These are phyloP conservation scores for Halcyon malimbica DNA, from an alignment of 2,113 vertebrate genomes.

Conservation along the genomic window DNA sequence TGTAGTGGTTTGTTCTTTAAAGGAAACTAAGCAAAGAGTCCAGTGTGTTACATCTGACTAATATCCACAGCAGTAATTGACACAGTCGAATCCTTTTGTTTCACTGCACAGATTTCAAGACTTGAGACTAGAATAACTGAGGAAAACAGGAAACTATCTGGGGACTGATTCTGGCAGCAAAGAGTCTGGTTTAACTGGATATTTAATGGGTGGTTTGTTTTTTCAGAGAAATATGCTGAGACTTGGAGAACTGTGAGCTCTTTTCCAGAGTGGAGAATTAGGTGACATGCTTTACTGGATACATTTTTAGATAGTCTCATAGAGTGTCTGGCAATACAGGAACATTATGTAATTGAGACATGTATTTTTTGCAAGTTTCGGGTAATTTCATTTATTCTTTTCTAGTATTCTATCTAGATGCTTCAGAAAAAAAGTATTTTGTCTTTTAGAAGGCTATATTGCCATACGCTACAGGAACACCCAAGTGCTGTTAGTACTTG, in stretches of 20 bases:
- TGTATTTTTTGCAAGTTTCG: background rate
- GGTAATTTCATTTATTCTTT: background rate
- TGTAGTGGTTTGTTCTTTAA: background rate
- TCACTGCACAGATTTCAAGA: background rate
- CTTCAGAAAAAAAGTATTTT: background rate
- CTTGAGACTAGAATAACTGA: background rate
- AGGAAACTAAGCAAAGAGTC: background rate
- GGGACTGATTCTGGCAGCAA: background rate
- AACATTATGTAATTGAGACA: background rate
- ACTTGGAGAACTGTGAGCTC: background rate
- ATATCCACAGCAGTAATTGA: background rate
- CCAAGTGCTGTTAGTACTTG: background rate
- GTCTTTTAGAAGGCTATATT: background rate
- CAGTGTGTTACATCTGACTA: background rate
- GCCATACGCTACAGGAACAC: background rate
- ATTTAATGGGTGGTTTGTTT: background rate
- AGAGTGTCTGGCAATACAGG: background rate
- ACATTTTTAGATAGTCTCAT: background rate
- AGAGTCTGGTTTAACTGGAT: background rate
- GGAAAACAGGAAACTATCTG: background rate
- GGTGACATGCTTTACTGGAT: background rate
- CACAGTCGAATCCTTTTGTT: background rate
- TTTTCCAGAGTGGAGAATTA: background rate
- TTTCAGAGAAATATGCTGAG: background rate
- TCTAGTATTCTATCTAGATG: background rate